Evolutionary conservation across 2,888 invertebrate genomes (phyloP), one percentile per base, ranked within the genome.

Genomic region (Ormyrus thymus): DNA sequence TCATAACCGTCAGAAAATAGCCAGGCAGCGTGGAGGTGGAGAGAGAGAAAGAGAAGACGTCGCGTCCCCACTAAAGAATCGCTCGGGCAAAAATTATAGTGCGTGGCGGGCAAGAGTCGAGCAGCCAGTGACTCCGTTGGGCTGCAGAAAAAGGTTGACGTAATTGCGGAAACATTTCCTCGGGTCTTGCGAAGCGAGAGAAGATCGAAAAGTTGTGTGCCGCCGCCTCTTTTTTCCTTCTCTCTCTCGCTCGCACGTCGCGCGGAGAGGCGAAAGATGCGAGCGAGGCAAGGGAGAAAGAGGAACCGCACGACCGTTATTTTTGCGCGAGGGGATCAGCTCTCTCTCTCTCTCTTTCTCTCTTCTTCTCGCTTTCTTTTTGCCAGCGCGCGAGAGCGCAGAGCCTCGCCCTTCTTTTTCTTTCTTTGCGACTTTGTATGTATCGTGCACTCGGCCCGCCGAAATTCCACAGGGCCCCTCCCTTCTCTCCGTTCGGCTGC

Each of bases 91-190:
- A 78, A 78, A 65, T 74, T 48, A 59, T 50, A 46, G 46, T 48
- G 46, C 64, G 13, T 53, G 50, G 45, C n/a, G 29, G 29, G 29
- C 29, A 29, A 15, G 46, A 55, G 46, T 45, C 46, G 56, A 64
- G 68, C 61, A 76, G 56, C 51, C 74, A 61, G 59, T 65, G 70
- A 74, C 69, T 74, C 53, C 53, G 74, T 66, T 64, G 74, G 29
- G 71, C 75, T 71, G 48, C 70, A 48, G 50, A 55, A 79, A 68
- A 71, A 59, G 75, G 15, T 66, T 79, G 79, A 71, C 66, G 61
- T 66, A 79, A 79, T 71, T 79, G 61, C 75, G 79, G 79, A 79
- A 79, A 73, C 70, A 29, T 58, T 74, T 69, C 64, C 74, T 65
- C 11, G 53, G 7, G 10, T 11, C 69, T 6, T 48, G 45, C n/a